Percentiles rank a stretch among this genome's conserved stretches.
These are phyloP conservation scores for Siphlonurus alternatus DNA, from an alignment of 2,888 invertebrate species.

Conservation along the genomic window DNA sequence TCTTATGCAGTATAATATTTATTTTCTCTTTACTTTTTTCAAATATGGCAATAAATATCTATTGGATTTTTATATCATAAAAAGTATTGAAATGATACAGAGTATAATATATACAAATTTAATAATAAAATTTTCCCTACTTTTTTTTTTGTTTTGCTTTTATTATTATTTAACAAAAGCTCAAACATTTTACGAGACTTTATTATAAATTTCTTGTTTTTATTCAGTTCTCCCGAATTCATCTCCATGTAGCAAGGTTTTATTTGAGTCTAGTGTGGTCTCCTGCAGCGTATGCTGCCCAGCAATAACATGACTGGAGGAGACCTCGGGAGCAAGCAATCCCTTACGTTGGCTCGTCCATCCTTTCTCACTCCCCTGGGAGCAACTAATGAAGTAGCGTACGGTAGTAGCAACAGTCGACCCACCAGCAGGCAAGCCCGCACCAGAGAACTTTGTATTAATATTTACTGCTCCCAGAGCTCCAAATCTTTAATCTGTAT, in stretches of 20 bases:
- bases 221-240: neutral
- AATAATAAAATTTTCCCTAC: no score
- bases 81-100: no score
- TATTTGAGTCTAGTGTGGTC: neutral
- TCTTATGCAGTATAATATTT: no score
- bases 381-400: constrained; percentile 1
- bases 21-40: no score
- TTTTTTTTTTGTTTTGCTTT: no score
- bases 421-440: neutral
- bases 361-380: neutral
- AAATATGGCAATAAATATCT: no score
- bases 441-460: neutral
- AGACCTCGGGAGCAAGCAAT: neutral
- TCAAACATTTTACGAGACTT: no score
- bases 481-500: constrained; percentile 2
- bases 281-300: neutral
- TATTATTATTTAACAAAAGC: no score
- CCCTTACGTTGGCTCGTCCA: neutral
- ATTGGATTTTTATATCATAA: no score
- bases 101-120: no score
- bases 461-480: constrained; percentile 3
- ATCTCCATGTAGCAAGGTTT: neutral
- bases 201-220: neutral
- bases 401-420: no score
- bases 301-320: neutral